phyloP scores from a whole-genome alignment of 2,888 invertebrate genomes.

The Hymenopus coronatus region DNA sequence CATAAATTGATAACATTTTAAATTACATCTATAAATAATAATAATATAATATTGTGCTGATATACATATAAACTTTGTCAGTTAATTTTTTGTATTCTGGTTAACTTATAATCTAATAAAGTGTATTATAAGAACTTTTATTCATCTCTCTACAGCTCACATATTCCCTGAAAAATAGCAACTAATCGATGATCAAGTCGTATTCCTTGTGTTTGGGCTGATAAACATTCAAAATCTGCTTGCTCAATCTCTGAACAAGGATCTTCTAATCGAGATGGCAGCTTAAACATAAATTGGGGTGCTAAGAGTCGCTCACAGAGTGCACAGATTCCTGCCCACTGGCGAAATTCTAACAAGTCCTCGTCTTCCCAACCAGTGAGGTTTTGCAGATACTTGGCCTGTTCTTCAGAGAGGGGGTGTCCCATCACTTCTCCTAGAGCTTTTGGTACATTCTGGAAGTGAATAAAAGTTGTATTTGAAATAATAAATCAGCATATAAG shows the following conservation, averaged over 20 bases:
- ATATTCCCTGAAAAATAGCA: slow-evolving; percentile 52
- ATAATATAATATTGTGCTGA: too few relatives aligned
- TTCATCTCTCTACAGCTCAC: slow-evolving; percentile 1
- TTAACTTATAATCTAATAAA: too few relatives aligned
- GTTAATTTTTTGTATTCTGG: too few relatives aligned
- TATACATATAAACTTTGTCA: too few relatives aligned
- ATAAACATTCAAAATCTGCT: slow-evolving; percentile 65
- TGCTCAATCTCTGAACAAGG: slow-evolving; percentile 71
- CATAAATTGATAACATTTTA: too few relatives aligned
- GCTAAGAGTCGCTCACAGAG: slow-evolving; percentile 70
- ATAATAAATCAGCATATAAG: not conserved
- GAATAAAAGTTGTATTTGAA: not conserved
- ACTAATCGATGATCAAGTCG: slow-evolving; percentile 51
- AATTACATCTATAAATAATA: too few relatives aligned
- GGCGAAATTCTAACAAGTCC: slow-evolving; percentile 62
- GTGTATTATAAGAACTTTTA: too few relatives aligned
- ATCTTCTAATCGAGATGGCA: slow-evolving; percentile 59
- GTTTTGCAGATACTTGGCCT: slow-evolving; percentile 49
- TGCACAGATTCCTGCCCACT: slow-evolving; percentile 78
- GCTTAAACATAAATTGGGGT: slow-evolving; percentile 46
- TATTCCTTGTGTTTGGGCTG: slow-evolving; percentile 50
- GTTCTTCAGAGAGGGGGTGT: slow-evolving; percentile 53
- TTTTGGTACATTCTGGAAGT: slow-evolving; percentile 52
- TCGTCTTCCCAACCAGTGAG: slow-evolving; percentile 56
- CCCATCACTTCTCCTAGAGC: slow-evolving; percentile 66